Conservation (phyloP, 2,113 vertebrate genomes). For the Ia io region DNA sequence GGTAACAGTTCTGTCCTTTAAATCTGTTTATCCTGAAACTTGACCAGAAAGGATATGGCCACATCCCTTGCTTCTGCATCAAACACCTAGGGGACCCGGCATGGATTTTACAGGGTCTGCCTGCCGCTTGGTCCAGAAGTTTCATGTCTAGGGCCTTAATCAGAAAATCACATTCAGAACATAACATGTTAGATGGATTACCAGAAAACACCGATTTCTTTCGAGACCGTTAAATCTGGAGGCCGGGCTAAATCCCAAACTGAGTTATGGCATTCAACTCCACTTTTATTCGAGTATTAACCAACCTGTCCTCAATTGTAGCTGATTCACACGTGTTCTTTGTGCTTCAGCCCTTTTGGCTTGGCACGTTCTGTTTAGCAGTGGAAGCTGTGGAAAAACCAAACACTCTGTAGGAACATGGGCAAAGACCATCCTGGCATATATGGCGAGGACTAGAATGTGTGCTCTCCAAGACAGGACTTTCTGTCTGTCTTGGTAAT, state of each 20-base stretch:
- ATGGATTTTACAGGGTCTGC: background rate
- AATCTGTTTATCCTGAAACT: conserved; percentile 49
- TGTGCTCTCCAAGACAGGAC: background rate
- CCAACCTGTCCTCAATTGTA: background rate
- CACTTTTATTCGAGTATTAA: background rate
- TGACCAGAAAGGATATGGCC: conserved; percentile 17
- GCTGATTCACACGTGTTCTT: background rate
- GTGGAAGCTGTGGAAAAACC: background rate
- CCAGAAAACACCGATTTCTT: conserved; percentile 24
- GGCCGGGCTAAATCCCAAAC: background rate
- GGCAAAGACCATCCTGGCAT: background rate
- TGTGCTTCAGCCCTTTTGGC: background rate
- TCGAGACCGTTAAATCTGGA: conserved; percentile 23
- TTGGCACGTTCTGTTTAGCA: background rate
- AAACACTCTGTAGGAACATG: background rate
- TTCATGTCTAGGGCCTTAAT: background rate
- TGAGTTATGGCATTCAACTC: background rate
- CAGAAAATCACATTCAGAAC: conserved; percentile 39
- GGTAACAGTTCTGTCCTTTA: conserved; percentile 20
- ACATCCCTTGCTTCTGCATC: background rate
- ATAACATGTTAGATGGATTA: background rate
- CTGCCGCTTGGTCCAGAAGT: background rate
- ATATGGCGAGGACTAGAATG: background rate
- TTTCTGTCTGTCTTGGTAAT: background rate
- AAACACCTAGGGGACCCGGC: background rate